These are phyloP conservation scores for Manduca sexta DNA, from an alignment of 1,140 invertebrate species.

Conservation along the genomic window DNA sequence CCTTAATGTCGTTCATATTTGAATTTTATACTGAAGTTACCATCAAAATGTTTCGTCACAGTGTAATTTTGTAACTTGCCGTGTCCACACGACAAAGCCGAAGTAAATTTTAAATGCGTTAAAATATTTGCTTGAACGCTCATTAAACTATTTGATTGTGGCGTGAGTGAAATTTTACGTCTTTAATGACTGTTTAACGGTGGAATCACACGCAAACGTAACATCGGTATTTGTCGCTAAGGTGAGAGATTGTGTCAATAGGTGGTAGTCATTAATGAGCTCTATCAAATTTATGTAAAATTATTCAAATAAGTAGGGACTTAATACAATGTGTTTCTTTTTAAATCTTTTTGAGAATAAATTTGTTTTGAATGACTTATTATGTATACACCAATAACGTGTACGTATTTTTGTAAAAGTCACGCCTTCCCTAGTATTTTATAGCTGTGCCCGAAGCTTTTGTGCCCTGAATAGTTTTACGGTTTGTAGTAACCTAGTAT, in stretches of 20 bases:
- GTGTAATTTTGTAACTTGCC: conserved; percentile 35
- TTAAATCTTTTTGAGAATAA: neutral
- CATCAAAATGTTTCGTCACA: conserved; percentile 36
- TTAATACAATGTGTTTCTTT: neutral
- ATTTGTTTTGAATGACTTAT: neutral
- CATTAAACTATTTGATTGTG: conserved; percentile 1
- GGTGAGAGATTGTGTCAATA: conserved; percentile 1
- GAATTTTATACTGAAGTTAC: conserved; percentile 18
- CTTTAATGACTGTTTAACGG: conserved; percentile 2
- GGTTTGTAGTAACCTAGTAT: conserved; percentile 56
- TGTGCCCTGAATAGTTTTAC: conserved; percentile 51
- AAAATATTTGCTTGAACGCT: conserved; percentile 1
- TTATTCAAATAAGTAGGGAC: neutral
- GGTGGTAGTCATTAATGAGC: too few species aligned
- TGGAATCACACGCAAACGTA: conserved; percentile 2
- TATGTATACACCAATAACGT: too few species aligned
- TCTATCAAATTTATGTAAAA: too few species aligned
- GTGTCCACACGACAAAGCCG: conserved; percentile 31
- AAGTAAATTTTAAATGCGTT: neutral
- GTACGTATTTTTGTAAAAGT: too few species aligned
- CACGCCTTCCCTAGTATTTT: too few species aligned
- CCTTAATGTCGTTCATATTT: conserved; percentile 15
- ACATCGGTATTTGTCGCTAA: neutral
- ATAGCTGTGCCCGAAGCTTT: neutral
- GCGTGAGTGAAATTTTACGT: neutral